A percentile compares a stretch with the other conserved stretches of the same genome.
These are phyloP conservation scores for Galerucella nymphaeae DNA, from an alignment of 2,888 invertebrate genomes.

Conservation along the genomic window DNA sequence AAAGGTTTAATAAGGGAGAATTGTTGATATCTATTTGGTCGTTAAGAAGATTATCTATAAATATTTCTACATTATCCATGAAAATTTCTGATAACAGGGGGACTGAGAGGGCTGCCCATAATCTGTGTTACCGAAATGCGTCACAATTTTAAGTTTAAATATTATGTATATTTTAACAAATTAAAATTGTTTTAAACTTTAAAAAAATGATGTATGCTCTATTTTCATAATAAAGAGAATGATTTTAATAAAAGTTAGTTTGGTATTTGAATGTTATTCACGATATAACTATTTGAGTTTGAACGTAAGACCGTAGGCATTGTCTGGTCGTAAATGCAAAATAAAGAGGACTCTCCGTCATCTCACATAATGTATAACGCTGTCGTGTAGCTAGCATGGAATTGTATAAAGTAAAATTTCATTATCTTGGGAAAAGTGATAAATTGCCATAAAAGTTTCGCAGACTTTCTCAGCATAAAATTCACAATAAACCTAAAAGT, in stretches of 20 bases:
- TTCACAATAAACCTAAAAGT: conserved; percentile 27
- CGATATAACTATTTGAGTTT: background rate
- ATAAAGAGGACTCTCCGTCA: conserved; percentile 27
- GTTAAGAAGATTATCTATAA: too few species aligned
- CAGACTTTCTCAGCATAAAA: conserved; percentile 27
- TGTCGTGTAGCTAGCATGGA: conserved; percentile 10
- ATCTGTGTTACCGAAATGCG: too few species aligned
- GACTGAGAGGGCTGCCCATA: too few species aligned
- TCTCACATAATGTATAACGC: conserved; percentile 18
- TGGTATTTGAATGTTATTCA: background rate
- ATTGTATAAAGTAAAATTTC: conserved; percentile 28
- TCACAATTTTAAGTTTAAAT: too few species aligned
- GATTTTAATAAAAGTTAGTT: background rate
- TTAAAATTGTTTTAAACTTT: too few species aligned
- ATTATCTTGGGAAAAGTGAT: conserved; percentile 31
- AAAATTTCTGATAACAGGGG: too few species aligned
- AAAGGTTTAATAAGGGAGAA: too few species aligned
- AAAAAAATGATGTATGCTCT: too few species aligned
- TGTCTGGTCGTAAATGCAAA: conserved; percentile 9
- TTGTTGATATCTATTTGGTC: too few species aligned
- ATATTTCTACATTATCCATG: too few species aligned
- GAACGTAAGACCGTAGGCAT: background rate
- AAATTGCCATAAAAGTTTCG: conserved; percentile 25
- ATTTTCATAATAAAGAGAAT: background rate
- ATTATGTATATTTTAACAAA: too few species aligned